A percentile compares a stretch with the other conserved stretches of the same genome.
Evolutionary conservation across 1,140 invertebrate species (phyloP).

Genomic region (Gonioctena quinquepunctata): DNA sequence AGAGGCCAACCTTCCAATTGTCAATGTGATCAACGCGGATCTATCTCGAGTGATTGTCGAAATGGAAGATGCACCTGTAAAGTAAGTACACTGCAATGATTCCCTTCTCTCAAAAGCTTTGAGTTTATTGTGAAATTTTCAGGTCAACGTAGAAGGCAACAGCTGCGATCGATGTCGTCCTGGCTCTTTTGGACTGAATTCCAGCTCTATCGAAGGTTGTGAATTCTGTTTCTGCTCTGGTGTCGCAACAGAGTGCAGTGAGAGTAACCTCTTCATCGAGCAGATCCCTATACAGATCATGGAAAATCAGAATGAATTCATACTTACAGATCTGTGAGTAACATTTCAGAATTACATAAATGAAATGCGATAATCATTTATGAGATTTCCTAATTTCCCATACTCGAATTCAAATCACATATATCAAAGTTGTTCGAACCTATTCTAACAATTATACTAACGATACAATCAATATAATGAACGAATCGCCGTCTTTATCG

Average conservation of each 20-base stretch:
- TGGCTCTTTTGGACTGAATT: slow-evolving; percentile 82
- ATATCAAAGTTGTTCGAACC: no score
- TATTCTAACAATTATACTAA: no score
- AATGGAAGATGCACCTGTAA: slow-evolving; percentile 69
- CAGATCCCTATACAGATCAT: slow-evolving; percentile 70
- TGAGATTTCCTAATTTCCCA: no score
- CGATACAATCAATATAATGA: no score
- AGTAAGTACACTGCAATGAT: slow-evolving; percentile 52
- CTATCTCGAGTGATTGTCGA: slow-evolving; percentile 57
- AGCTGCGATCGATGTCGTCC: slow-evolving; percentile 79
- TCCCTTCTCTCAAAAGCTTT: background rate
- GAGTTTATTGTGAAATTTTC: background rate
- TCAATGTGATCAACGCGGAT: slow-evolving; percentile 68
- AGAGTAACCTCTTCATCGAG: slow-evolving; percentile 66
- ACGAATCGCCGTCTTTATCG: no score
- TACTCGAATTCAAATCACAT: no score
- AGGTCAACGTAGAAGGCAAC: slow-evolving; percentile 77
- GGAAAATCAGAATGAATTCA: slow-evolving; percentile 64
- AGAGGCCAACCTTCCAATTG: slow-evolving; percentile 46
- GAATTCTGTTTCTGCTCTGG: slow-evolving; percentile 91
- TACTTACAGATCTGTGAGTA: slow-evolving; percentile 64
- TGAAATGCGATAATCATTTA: no score
- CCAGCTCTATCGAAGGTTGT: slow-evolving; percentile 80
- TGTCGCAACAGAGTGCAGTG: slow-evolving; percentile 74
- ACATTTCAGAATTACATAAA: no score